phyloP scores from a whole-genome alignment of 2,797 vertebrate species.

The Syncerus caffer region DNA sequence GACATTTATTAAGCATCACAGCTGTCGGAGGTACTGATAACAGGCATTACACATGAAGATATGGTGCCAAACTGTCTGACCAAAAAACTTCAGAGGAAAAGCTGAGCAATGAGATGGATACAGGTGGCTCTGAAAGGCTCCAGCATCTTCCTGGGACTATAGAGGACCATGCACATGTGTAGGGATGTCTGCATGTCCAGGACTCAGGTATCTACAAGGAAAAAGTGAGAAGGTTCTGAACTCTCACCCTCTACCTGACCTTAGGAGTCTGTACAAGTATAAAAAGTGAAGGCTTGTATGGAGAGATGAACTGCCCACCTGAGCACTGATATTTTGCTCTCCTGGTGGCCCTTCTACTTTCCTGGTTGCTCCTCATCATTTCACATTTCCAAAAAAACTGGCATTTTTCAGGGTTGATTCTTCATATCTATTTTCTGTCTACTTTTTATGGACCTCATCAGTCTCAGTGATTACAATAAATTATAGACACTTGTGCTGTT shows the following conservation, averaged over 20 bases:
- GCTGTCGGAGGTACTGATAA: not conserved
- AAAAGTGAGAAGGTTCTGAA: not conserved
- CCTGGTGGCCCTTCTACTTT: not conserved
- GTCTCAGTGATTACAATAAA: not conserved
- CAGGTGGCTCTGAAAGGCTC: not conserved
- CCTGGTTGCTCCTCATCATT: not conserved
- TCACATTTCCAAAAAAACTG: not conserved
- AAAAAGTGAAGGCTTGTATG: not conserved
- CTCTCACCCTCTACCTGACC: not conserved
- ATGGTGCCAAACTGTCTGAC: not conserved
- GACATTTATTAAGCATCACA: not conserved
- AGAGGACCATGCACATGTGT: rapidly evolving
- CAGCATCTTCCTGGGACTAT: not conserved
- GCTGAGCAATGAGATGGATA: not conserved
- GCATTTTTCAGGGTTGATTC: not conserved
- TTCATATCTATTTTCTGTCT: not conserved
- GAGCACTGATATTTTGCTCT: not conserved
- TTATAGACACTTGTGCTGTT: not conserved
- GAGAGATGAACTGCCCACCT: not conserved
- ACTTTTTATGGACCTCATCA: not conserved
- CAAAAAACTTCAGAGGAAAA: not conserved
- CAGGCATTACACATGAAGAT: not conserved
- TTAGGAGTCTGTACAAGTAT: not conserved
- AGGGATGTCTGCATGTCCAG: not conserved
- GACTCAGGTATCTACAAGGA: not conserved